Evolutionary conservation across 2,113 vertebrate genomes (phyloP).

Genomic region (Tyrannus savana): DNA sequence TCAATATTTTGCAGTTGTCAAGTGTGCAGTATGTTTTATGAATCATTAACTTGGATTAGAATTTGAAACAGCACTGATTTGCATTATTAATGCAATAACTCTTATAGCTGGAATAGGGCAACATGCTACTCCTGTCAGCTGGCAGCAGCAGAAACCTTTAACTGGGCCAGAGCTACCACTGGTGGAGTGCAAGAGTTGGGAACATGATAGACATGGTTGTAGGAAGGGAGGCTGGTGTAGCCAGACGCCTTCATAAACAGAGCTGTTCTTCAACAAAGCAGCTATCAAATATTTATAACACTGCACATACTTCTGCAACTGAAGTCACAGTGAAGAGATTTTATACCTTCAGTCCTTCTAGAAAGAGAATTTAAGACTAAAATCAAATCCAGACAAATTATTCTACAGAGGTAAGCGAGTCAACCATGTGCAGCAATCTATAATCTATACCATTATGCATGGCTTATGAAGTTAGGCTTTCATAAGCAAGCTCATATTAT

Average conservation of each 20-base stretch:
- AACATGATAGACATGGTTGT: not conserved
- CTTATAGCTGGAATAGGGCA: not conserved
- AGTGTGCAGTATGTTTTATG: not conserved
- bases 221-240: rapidly evolving
- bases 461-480: not conserved
- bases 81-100: not conserved
- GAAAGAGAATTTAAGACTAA: not conserved
- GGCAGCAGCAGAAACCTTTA: not conserved
- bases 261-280: not conserved
- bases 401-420: not conserved
- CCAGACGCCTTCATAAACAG: not conserved
- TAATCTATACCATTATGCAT: not conserved
- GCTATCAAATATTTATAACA: not conserved
- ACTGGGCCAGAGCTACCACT: not conserved
- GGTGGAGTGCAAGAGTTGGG: not conserved
- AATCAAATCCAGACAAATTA: not conserved
- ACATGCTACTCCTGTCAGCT: not conserved
- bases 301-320: not conserved
- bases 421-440: not conserved
- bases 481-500: not conserved
- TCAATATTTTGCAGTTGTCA: not conserved
- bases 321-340: not conserved
- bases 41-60: not conserved
- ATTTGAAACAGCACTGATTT: not conserved
- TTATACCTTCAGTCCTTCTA: not conserved